Conservation (phyloP, 2,113 vertebrate species). For the Colinus virginianus region DNA sequence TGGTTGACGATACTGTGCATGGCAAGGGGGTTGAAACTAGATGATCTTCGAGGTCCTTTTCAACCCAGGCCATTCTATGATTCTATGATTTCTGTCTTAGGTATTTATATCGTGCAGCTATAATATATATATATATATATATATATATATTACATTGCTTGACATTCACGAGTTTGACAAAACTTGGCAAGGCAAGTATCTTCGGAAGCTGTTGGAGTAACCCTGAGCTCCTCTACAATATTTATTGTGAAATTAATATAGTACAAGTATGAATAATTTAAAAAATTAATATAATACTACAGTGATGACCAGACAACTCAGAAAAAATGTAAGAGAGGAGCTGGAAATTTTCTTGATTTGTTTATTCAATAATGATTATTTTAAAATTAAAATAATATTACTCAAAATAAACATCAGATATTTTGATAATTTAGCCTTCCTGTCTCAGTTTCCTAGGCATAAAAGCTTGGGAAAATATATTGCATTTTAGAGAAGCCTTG, state of each 20-base stretch:
- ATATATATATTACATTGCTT: neutral
- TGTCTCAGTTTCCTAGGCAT: neutral
- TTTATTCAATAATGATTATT: neutral
- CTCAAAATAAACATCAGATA: neutral
- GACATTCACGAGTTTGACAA: neutral
- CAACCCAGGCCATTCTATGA: too few relatives aligned
- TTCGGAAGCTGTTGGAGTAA: neutral
- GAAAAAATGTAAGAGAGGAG: neutral
- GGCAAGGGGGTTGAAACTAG: too few relatives aligned
- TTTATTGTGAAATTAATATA: neutral
- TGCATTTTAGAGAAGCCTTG: neutral
- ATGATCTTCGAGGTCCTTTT: too few relatives aligned
- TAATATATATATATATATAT: neutral
- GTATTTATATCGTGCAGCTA: neutral
- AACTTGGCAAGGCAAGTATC: neutral
- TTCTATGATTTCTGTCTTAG: neutral
- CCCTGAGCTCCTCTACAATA: neutral
- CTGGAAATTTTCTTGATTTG: neutral
- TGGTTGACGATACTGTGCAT: too few relatives aligned
- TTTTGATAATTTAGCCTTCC: neutral
- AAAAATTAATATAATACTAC: neutral
- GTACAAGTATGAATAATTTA: neutral
- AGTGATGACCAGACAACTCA: neutral
- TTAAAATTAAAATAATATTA: neutral
- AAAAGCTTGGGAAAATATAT: neutral